These are phyloP conservation scores for Sphenopsis melanotis DNA, from an alignment of 2,797 vertebrate genomes.

Conservation along the genomic window DNA sequence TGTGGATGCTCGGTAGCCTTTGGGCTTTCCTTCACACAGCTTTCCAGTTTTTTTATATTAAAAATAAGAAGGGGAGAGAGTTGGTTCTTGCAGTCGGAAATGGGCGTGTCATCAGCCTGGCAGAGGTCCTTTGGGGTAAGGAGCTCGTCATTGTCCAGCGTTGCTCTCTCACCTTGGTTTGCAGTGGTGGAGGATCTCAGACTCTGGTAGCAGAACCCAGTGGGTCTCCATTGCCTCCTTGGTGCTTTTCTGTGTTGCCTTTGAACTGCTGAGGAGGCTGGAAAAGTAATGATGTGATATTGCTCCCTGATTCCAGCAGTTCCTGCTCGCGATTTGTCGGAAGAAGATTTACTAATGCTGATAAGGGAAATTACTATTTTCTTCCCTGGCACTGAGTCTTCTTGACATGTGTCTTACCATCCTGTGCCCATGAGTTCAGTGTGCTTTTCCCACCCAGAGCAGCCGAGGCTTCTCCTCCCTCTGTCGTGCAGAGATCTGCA, in stretches of 20 bases:
- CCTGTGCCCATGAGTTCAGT: background rate
- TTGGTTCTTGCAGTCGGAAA: background rate
- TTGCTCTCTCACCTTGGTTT: background rate
- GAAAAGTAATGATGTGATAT: background rate
- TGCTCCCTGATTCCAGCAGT: background rate
- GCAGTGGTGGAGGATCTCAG: background rate
- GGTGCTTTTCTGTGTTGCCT: background rate
- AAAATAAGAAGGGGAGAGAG: background rate
- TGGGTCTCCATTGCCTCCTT: background rate
- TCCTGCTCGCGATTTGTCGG: fast-evolving
- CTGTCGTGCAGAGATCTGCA: fast-evolving
- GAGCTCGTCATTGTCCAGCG: fast-evolving
- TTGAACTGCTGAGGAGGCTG: background rate
- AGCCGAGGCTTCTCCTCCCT: background rate
- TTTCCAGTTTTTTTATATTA: background rate
- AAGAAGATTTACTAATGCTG: background rate
- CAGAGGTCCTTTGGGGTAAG: background rate
- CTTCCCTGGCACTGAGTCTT: background rate
- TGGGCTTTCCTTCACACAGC: background rate
- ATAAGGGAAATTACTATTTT: background rate
- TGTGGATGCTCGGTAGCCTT: background rate
- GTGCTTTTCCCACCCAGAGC: background rate
- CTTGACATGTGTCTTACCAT: background rate
- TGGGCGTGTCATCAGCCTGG: background rate
- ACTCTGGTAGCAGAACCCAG: background rate